These are phyloP conservation scores for Mimumesa dahlbomi DNA, from an alignment of 2,888 invertebrate species.

Conservation along the genomic window DNA sequence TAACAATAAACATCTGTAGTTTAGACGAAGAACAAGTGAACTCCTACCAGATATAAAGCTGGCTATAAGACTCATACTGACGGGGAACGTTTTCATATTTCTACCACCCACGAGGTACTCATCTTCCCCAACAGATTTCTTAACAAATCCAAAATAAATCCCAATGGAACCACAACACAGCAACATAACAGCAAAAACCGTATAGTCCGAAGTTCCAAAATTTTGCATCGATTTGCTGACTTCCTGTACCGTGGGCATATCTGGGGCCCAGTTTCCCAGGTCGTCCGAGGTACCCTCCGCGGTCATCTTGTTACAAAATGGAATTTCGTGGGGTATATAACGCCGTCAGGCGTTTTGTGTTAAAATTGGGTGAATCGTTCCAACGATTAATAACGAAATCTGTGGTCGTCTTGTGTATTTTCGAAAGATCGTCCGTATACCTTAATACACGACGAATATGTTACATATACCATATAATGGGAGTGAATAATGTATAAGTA, in stretches of 20 bases:
- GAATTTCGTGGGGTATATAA: conserved; percentile 52
- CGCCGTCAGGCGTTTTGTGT: conserved; percentile 30
- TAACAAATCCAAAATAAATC: conserved; percentile 90
- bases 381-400: too few species aligned
- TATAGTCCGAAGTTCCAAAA: conserved; percentile 89
- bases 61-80: conserved; percentile 92
- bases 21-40: too few species aligned
- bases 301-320: conserved; percentile 68
- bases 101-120: conserved; percentile 90
- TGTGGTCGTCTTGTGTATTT: too few species aligned
- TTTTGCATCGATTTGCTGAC: conserved; percentile 83
- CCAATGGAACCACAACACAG: conserved; percentile 89
- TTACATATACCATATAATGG: too few species aligned
- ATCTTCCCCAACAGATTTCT: conserved; percentile 85
- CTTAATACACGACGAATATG: too few species aligned
- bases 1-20: too few species aligned
- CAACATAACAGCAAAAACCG: conserved; percentile 89
- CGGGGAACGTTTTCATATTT: conserved; percentile 90
- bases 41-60: conserved; percentile 85
- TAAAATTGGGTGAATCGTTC: too few species aligned
- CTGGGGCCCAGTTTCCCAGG: conserved; percentile 56
- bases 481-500: too few species aligned
- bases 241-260: conserved; percentile 80
- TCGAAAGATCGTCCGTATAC: too few species aligned
- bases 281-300: conserved; percentile 62